Base-by-base conservation (phyloP, 2,888 invertebrate genomes). In the Cremastobaeus sp. region DNA sequence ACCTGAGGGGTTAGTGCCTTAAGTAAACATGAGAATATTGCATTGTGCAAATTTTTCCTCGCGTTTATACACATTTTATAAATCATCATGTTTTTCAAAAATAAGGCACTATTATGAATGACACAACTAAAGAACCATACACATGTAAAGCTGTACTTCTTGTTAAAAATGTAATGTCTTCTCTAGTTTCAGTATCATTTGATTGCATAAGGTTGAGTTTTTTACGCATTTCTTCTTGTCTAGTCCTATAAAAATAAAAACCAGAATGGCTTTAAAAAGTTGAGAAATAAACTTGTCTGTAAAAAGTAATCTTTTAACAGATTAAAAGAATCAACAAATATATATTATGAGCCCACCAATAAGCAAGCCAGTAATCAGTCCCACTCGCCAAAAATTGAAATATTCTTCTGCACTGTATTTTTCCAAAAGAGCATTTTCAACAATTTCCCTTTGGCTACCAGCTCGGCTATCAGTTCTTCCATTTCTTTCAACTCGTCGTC, bases 331-430 rank as follows among this genome's bases (percentile, higher is more conserved):
- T 35, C 17, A 72, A 18, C 70, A 35, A 50, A 5, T 25, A 25
- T 25, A 25, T 25, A 5, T 8, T 25, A 25, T 4, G 25, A 25
- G 4, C 4, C 35, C 21, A 94, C 95, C 95, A 95, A 80, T 91
- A 87, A 1, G 92, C 92, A 0, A 95, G 90, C 93, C 94, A 95
- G 82, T 93, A 92, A 86, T 96, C 95, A 45, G 91, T 90, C 50
- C 92, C 90, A 37, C 94, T 93, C 62, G 92, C 93, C 52, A 92
- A 88, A 15, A 91, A 84, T 88, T 95, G 95, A 4, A 89, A 83
- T 80, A 90, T 87, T 8, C 4, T 6, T 30, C 12, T 17, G 15
- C 35, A 5, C 43, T 8, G 3, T 92, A 87, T 95, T 95, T 75
- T 91, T 88, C 81, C 88, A 83, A 83, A 94, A 95, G 21, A 93